phyloP scores from a whole-genome alignment of 2,888 invertebrate genomes.

The Sycophila texana region DNA sequence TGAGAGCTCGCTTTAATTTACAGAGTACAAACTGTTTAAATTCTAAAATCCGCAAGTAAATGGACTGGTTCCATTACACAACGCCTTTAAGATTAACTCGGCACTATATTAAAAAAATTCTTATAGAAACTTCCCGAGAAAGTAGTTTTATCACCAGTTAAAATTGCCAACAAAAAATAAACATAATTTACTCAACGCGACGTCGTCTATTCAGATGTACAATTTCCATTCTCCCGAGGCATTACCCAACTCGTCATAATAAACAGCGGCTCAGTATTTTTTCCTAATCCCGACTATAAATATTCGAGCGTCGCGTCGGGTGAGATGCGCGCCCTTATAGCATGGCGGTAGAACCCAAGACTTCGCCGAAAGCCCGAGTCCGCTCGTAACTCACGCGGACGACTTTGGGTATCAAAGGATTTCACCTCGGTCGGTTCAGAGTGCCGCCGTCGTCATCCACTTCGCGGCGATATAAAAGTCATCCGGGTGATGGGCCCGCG shows the following conservation, averaged over 20 bases:
- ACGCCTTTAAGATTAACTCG: not conserved
- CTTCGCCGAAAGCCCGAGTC: too few relatives aligned
- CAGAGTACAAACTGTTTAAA: constrained; percentile 14
- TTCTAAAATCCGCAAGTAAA: constrained; percentile 23
- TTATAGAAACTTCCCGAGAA: too few relatives aligned
- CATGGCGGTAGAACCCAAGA: too few relatives aligned
- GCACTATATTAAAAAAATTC: too few relatives aligned
- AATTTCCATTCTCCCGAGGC: too few relatives aligned
- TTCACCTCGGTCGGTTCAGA: not conserved
- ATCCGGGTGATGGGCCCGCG: not conserved
- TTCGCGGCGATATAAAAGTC: not conserved
- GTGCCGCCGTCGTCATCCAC: not conserved
- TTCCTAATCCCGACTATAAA: constrained; percentile 14
- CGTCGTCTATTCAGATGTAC: too few relatives aligned
- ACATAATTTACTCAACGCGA: too few relatives aligned
- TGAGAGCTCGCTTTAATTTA: constrained; percentile 44
- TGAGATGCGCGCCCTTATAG: not conserved
- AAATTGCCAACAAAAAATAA: not conserved
- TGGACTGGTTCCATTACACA: not conserved
- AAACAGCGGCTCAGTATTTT: not conserved
- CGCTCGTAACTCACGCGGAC: constrained; percentile 1
- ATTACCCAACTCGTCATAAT: not conserved
- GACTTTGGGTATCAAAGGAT: not conserved
- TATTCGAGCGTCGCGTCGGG: not conserved
- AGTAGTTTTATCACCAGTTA: too few relatives aligned